Evolutionary conservation across 1,140 invertebrate genomes (phyloP), one percentile per base, ranked within the genome.

Genomic region (Magallana gigas): DNA sequence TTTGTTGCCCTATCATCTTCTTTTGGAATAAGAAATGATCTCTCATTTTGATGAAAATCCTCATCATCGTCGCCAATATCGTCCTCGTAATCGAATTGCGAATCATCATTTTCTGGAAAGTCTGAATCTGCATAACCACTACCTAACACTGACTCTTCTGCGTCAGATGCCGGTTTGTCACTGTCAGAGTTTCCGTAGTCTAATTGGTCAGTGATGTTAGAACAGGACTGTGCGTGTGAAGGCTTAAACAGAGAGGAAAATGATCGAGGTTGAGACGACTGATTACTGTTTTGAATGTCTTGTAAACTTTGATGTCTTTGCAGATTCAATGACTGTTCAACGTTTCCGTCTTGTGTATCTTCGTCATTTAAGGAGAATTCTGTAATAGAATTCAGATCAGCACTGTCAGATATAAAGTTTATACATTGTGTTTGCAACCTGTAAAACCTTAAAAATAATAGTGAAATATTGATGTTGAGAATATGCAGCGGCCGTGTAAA

Each of bases 241-340:
- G 68, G 23, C 8, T 76, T 18, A 76, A 76, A 76, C 8, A 76
- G 23, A 36, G 68, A 76, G 23, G 68, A 76, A 12, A 76, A 76
- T 9, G 8, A 76, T 4, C 23, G 68, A 8, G 23, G 11, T 29
- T 29, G 8, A 76, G 23, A 23, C 11, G 0, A 9, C 8, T 12
- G 14, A 8, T 23, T 29, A 36, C 36, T 29, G 68, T 29, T 12
- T 12, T 23, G 14, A 76, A 76, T 76, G 68, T 76, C 68, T 12
- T 23, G 68, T 12, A 76, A 23, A 76, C 68, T 76, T 2, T 76
- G 18, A 4, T 11, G 11, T 76, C 68, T 36, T 18, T 76, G 68
- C 14, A 76, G 12, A 76, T 76, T 76, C 36, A 48, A 48, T 48
- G 36, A 48, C 36, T 76, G 68, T 12, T 36, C 68, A 29, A 29